phyloP scores from a whole-genome alignment of 2,797 vertebrate species.

The Sebastolobus altivelis region DNA sequence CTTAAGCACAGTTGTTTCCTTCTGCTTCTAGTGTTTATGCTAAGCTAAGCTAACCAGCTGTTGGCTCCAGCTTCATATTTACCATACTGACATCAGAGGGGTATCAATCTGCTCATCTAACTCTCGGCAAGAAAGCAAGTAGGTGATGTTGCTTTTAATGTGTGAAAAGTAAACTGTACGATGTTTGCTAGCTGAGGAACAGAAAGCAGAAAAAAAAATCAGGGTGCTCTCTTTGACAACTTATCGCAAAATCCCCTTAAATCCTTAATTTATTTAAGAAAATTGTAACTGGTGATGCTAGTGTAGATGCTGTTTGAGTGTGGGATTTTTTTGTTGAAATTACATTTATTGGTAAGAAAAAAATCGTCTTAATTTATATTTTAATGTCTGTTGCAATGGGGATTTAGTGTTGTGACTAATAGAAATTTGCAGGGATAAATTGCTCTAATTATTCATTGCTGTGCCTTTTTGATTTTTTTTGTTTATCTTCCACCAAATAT shows the following conservation, averaged over 20 bases:
- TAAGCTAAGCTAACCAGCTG: not conserved
- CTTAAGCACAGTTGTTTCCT: too few relatives aligned
- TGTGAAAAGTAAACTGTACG: slow-evolving; percentile 27
- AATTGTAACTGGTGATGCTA: slow-evolving; percentile 62
- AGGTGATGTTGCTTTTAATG: not conserved
- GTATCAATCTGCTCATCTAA: not conserved
- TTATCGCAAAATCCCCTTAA: slow-evolving; percentile 39
- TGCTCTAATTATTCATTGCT: slow-evolving; percentile 75
- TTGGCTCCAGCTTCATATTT: not conserved
- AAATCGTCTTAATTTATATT: slow-evolving; percentile 83
- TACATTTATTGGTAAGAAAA: slow-evolving; percentile 55
- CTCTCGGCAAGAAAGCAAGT: not conserved
- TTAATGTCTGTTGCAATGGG: slow-evolving; percentile 68
- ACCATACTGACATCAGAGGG: not conserved
- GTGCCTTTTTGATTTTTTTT: slow-evolving; percentile 73
- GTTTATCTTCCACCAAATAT: slow-evolving; percentile 83
- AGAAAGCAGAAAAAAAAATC: slow-evolving; percentile 27
- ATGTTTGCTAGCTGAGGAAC: slow-evolving; percentile 41
- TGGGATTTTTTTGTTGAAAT: slow-evolving; percentile 54
- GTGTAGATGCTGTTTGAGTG: slow-evolving; percentile 64
- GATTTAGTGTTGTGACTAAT: slow-evolving; percentile 64
- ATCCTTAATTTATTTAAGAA: slow-evolving; percentile 85
- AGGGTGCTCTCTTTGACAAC: slow-evolving; percentile 25
- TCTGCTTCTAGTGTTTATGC: slow-evolving; percentile 3
- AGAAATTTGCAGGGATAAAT: slow-evolving; percentile 75